These are phyloP conservation scores for Zoanthus gigantus DNA, from an alignment of 92 coral and sea anemone species.

Conservation along the genomic window DNA sequence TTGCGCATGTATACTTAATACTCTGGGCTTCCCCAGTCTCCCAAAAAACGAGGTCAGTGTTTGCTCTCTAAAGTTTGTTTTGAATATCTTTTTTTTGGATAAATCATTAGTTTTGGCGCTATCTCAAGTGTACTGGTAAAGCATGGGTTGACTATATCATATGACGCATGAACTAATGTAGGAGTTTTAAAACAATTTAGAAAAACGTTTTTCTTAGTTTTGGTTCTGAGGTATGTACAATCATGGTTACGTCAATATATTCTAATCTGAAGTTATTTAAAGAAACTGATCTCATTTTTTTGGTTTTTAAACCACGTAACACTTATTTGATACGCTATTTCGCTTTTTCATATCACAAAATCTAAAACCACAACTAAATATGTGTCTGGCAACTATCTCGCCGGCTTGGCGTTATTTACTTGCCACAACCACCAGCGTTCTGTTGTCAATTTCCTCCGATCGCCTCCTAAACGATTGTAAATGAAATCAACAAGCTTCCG, in stretches of 20 bases:
- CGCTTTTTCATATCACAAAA: background rate
- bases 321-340: background rate
- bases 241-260: background rate
- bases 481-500: constrained; percentile 2
- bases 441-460: constrained; percentile 3
- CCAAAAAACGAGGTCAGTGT: background rate
- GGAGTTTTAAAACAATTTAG: background rate
- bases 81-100: background rate
- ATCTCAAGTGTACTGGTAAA: too few relatives aligned
- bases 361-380: constrained; percentile 28
- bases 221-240: background rate
- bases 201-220: background rate
- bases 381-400: background rate
- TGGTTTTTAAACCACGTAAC: background rate
- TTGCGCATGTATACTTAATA: background rate
- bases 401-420: background rate
- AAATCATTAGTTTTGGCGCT: too few relatives aligned
- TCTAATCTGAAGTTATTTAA: background rate
- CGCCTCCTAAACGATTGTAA: background rate
- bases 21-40: background rate
- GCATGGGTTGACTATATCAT: too few relatives aligned
- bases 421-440: background rate
- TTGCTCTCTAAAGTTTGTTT: background rate
- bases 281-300: background rate
- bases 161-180: background rate